A percentile compares a stretch with the other conserved stretches of the same genome.
These are phyloP conservation scores for Dendropsophus ebraccatus DNA, from an alignment of 2,113 vertebrate species.

Conservation along the genomic window DNA sequence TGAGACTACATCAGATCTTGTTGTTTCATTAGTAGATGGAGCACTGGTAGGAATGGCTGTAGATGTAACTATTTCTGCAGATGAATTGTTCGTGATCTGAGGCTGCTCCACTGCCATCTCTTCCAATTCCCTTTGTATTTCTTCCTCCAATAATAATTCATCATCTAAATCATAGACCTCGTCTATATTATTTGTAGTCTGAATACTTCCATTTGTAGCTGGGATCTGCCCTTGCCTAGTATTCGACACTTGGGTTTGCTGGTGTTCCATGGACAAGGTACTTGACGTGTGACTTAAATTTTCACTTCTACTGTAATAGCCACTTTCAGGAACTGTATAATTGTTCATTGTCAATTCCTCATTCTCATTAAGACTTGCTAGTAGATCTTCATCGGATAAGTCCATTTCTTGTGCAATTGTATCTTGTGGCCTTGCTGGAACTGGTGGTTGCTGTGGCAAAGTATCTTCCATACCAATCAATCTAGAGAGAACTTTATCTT, in stretches of 20 bases:
- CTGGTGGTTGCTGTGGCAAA: constrained; percentile 61
- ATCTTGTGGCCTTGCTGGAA: constrained; percentile 60
- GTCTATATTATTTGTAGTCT: constrained; percentile 72
- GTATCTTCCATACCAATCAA: constrained; percentile 77
- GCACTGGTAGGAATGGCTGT: constrained; percentile 28
- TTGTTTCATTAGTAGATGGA: constrained; percentile 59
- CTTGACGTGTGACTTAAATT: constrained; percentile 55
- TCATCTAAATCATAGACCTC: constrained; percentile 81
- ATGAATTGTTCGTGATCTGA: constrained; percentile 49
- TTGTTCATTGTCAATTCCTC: constrained; percentile 68
- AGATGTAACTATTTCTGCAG: constrained; percentile 55
- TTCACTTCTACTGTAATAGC: constrained; percentile 73
- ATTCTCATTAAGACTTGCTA: constrained; percentile 82
- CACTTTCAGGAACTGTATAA: constrained; percentile 71
- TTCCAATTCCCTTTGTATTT: constrained; percentile 65
- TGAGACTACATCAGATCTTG: constrained; percentile 34
- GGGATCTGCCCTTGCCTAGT: not conserved
- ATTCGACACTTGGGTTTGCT: constrained; percentile 9
- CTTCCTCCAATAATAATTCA: constrained; percentile 73
- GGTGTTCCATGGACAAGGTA: not conserved
- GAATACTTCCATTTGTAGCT: not conserved
- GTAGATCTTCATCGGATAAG: constrained; percentile 84
- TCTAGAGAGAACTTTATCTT: constrained; percentile 82
- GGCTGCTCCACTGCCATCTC: constrained; percentile 59
- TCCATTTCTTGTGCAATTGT: constrained; percentile 68